These are phyloP conservation scores for Drosophila sechellia DNA, from an alignment of 1,140 invertebrate species.

Conservation along the genomic window DNA sequence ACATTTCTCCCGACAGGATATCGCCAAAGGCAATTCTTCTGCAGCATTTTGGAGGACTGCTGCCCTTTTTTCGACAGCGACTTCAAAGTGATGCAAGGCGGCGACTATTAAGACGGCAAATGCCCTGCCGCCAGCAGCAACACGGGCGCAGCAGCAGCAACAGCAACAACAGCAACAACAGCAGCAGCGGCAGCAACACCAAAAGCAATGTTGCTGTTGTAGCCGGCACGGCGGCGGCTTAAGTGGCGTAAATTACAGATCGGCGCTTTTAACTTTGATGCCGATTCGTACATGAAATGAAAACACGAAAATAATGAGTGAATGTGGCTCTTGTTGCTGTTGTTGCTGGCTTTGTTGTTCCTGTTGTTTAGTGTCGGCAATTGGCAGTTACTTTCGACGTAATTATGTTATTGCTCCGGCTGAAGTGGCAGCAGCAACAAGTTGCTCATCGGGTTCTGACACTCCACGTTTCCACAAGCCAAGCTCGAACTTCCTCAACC, in stretches of 20 bases:
- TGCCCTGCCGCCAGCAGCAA: slow-evolving; percentile 53
- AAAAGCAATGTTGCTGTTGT: slow-evolving; percentile 64
- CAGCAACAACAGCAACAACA: slow-evolving; percentile 30
- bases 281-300: slow-evolving; percentile 84
- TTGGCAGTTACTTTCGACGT: slow-evolving; percentile 53
- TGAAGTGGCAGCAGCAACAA: slow-evolving; percentile 48
- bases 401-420: slow-evolving; percentile 58
- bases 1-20: slow-evolving; percentile 42
- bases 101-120: slow-evolving; percentile 59
- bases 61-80: slow-evolving; percentile 60
- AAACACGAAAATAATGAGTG: slow-evolving; percentile 84
- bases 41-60: slow-evolving; percentile 7
- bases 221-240: slow-evolving; percentile 80
- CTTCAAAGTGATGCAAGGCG: slow-evolving; percentile 46
- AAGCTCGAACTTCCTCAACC: background rate
- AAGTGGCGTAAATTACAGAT: slow-evolving; percentile 84
- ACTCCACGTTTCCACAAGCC: background rate
- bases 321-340: slow-evolving; percentile 52
- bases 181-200: slow-evolving; percentile 38
- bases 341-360: slow-evolving; percentile 47
- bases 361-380: slow-evolving; percentile 53
- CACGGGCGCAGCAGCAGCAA: slow-evolving; percentile 38
- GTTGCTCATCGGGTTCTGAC: slow-evolving; percentile 45
- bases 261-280: slow-evolving; percentile 84
- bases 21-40: slow-evolving; percentile 1